Base-by-base conservation (phyloP, 2,113 vertebrate genomes). In the Gymnorhina tibicen region DNA sequence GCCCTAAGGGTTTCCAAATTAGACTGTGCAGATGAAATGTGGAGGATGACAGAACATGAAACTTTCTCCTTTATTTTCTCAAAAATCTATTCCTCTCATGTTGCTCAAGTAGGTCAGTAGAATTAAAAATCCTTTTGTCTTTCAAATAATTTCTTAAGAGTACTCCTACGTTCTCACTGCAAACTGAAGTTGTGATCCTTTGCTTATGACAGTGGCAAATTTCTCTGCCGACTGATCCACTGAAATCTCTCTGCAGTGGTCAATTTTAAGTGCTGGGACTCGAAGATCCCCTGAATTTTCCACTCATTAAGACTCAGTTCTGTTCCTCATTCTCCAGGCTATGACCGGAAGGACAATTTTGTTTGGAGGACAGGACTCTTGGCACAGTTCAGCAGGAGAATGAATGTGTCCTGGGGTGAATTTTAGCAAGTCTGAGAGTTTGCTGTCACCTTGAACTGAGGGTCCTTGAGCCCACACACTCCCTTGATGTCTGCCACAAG, bases 11-110 rank as follows among this genome's bases (percentile, higher is more conserved):
- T 33, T 84, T 68, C 67, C 53, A 35, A 41, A 62, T 24, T 16
- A 20, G 33, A 20, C 7, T 16, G 26, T 0, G 4, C 28, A 19
- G 30, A 22, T 24, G 42, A 76, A 50, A 58, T 0, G 0, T 18
- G 10, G 12, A 67, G 26, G 13, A 50, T 11, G 44, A 47, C 55
- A 58, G n/a, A 59, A 47, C 5, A 6, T 0, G 0, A 9, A 28
- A 30, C 1, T 32, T 64, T 7, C 9, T 28, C 0, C 0, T 33
- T 58, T 46, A 15, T 76, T 49, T 58, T 80, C 55, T 59, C 28
- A 12, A 33, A 10, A 26, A 26, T 0, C 0, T 47, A 1, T 79
- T 68, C 52, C 32, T 75, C 16, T 56, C 32, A 4, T 10, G 8
- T 58, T 74, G 11, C 11, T 60, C 11, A 33, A 63, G 42, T 7